Conservation (phyloP, 2,113 vertebrate genomes). For the Semnopithecus entellus region DNA sequence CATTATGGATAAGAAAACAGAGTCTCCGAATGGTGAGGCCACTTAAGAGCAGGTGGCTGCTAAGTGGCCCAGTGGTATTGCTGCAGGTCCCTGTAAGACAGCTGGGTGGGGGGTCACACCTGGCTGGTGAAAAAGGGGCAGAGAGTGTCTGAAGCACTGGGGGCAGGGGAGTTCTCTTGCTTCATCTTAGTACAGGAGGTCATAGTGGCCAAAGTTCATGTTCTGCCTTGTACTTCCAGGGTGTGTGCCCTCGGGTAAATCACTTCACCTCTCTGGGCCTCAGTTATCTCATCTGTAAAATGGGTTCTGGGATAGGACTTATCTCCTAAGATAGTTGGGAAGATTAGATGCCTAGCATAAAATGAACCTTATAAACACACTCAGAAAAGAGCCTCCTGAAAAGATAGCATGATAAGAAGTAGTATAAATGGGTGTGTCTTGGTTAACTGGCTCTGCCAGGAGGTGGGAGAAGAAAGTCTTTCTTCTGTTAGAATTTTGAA, state of each 20-base stretch:
- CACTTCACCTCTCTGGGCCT: not conserved
- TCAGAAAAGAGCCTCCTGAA: not conserved
- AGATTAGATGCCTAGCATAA: not conserved
- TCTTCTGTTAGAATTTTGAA: conserved; percentile 1
- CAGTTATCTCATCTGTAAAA: not conserved
- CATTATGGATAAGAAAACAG: not conserved
- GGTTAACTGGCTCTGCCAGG: not conserved
- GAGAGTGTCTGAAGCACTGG: not conserved
- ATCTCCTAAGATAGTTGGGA: not conserved
- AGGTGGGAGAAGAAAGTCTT: not conserved
- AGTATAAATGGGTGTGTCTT: not conserved
- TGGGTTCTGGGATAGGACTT: not conserved
- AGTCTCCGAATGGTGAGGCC: not conserved
- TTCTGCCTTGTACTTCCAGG: not conserved
- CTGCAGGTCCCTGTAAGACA: not conserved
- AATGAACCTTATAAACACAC: not conserved
- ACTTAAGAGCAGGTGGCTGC: not conserved
- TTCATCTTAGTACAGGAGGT: not conserved
- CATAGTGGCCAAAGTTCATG: not conserved
- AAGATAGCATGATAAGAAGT: not conserved
- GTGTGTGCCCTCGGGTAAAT: not conserved
- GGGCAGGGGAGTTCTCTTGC: not conserved
- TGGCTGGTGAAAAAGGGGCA: not conserved
- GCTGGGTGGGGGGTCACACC: no score
- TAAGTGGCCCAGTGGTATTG: not conserved